phyloP scores from a whole-genome alignment of 2,113 vertebrate species.

The Rhinoptilus africanus region DNA sequence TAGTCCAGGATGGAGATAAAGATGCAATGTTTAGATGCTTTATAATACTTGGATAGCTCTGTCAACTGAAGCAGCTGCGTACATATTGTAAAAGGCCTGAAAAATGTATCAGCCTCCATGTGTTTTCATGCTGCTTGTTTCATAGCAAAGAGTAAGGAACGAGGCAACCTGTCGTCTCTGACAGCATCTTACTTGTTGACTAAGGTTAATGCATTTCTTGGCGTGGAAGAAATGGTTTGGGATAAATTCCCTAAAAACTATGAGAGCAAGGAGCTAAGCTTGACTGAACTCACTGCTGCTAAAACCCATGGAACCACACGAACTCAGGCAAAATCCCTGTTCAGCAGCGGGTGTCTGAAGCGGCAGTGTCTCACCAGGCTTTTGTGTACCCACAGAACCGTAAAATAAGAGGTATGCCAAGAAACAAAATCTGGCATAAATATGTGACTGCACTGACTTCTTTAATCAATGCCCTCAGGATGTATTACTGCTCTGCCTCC shows the following conservation, averaged over 20 bases:
- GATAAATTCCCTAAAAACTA: background rate
- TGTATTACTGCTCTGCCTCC: background rate
- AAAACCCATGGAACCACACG: background rate
- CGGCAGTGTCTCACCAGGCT: background rate
- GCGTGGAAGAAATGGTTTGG: conserved; percentile 3
- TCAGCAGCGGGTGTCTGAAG: background rate
- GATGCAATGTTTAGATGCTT: conserved; percentile 9
- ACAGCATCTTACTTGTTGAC: background rate
- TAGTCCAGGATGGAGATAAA: conserved; percentile 35
- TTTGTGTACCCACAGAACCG: background rate
- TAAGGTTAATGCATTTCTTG: conserved; percentile 8
- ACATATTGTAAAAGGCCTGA: conserved; percentile 15
- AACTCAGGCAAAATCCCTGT: background rate
- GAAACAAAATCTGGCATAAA: conserved; percentile 18
- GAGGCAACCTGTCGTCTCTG: background rate
- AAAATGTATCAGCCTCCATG: conserved; percentile 26
- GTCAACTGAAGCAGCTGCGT: conserved; percentile 19
- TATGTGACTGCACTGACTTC: background rate
- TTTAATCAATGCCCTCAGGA: conserved; percentile 29
- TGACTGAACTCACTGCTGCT: background rate
- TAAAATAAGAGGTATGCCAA: background rate
- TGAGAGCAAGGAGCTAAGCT: background rate
- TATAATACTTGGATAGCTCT: conserved; percentile 29
- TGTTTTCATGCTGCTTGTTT: conserved; percentile 27
- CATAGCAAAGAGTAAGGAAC: background rate